Conservation (phyloP, 2,113 vertebrate species). For the Catharus minimus region DNA sequence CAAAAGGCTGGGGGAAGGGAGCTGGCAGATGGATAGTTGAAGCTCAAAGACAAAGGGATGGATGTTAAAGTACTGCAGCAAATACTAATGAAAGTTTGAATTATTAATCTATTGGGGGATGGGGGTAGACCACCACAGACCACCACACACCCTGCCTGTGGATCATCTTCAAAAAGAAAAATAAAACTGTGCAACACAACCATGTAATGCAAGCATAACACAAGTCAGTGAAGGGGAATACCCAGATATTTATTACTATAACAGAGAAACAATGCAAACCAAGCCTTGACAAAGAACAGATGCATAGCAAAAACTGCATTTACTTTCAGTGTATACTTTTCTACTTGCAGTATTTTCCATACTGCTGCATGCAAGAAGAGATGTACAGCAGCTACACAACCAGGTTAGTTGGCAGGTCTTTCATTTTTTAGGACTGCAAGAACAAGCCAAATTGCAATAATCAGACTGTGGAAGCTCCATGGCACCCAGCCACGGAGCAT, state of each 20-base stretch:
- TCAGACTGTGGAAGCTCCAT: background rate
- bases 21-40: background rate
- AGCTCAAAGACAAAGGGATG: background rate
- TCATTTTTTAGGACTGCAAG: background rate
- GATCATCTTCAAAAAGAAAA: background rate
- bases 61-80: background rate
- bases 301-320: background rate
- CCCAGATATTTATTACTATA: background rate
- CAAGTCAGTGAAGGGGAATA: background rate
- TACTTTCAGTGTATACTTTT: background rate
- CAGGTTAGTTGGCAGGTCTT: background rate
- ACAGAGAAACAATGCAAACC: background rate
- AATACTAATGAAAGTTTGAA: background rate
- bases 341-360: background rate
- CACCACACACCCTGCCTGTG: background rate
- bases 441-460: background rate
- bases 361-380: background rate
- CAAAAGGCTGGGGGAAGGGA: conserved; percentile 55
- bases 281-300: background rate
- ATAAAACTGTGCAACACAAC: background rate
- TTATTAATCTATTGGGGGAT: background rate
- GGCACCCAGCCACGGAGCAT: background rate
- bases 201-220: background rate
- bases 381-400: background rate
- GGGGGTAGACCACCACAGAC: background rate